phyloP scores from a whole-genome alignment of 2,113 vertebrate species.

The Pseudopodoces humilis region DNA sequence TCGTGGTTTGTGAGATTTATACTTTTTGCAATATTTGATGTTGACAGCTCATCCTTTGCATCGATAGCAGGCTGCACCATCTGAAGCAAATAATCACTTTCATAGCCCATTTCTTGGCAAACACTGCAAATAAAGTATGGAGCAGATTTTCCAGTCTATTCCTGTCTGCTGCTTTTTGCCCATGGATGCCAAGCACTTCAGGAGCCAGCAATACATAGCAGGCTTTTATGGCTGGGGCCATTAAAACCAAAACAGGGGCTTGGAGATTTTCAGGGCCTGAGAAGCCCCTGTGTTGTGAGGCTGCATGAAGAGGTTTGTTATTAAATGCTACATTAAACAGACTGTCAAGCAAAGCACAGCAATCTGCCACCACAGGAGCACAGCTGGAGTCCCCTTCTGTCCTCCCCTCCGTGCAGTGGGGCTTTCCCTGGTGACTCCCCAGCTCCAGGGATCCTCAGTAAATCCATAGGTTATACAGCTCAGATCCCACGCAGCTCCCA shows the following conservation, averaged over 20 bases:
- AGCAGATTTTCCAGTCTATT: neutral
- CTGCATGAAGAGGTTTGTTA: neutral
- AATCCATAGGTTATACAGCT: rapidly evolving
- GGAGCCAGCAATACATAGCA: neutral
- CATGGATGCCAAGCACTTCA: neutral
- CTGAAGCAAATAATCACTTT: neutral
- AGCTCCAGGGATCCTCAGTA: neutral
- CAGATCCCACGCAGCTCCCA: neutral
- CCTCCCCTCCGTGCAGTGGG: neutral
- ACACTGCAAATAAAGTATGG: neutral
- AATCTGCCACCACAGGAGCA: neutral
- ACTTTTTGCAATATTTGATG: neutral
- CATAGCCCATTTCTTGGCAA: neutral
- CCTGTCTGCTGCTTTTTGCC: neutral
- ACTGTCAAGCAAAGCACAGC: neutral
- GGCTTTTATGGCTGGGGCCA: neutral
- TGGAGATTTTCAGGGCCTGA: neutral
- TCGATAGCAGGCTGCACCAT: neutral
- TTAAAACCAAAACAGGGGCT: neutral
- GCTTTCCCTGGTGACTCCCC: neutral
- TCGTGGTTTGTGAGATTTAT: neutral
- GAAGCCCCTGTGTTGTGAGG: neutral
- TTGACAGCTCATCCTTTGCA: neutral
- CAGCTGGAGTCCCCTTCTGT: neutral
- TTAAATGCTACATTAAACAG: neutral